A percentile compares a stretch with the other conserved stretches of the same genome.
phyloP scores from a whole-genome alignment of 2,113 vertebrate genomes.

The Tiliqua scincoides region DNA sequence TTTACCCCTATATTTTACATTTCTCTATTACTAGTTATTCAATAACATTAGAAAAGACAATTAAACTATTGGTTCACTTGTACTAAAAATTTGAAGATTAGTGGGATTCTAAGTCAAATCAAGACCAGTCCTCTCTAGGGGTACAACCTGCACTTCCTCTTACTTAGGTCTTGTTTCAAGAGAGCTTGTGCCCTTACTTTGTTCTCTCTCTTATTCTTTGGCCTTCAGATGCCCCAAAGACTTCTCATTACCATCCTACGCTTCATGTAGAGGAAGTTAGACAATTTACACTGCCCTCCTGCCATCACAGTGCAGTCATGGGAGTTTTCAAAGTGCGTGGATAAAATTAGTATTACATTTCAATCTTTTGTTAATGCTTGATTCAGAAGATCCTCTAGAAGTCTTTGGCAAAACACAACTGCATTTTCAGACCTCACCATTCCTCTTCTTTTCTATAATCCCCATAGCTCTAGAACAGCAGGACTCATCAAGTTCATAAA shows the following conservation, averaged over 20 bases:
- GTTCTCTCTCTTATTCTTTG: not conserved
- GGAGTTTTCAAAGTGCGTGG: not conserved
- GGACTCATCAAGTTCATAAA: not conserved
- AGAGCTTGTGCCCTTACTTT: not conserved
- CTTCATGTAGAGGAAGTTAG: not conserved
- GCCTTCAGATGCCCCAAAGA: not conserved
- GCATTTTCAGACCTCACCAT: not conserved
- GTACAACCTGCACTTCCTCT: not conserved
- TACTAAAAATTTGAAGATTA: slow-evolving; percentile 1
- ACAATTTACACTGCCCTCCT: not conserved
- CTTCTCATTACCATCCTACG: not conserved
- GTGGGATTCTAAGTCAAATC: not conserved
- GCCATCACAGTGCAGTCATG: too few relatives aligned
- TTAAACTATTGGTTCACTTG: not conserved
- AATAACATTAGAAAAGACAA: not conserved
- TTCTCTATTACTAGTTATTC: not conserved
- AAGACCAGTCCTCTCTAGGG: not conserved
- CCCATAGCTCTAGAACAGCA: not conserved
- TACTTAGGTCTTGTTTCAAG: not conserved
- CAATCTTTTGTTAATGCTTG: rapidly evolving
- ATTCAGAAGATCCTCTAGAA: not conserved
- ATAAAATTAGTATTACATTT: not conserved
- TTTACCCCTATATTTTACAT: not conserved
- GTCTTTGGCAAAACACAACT: not conserved
- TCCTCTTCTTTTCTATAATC: not conserved